Evolutionary conservation across 1,140 invertebrate species (phyloP), one percentile per base, ranked within the genome.

Genomic region (Leptinotarsa undecemlineata): DNA sequence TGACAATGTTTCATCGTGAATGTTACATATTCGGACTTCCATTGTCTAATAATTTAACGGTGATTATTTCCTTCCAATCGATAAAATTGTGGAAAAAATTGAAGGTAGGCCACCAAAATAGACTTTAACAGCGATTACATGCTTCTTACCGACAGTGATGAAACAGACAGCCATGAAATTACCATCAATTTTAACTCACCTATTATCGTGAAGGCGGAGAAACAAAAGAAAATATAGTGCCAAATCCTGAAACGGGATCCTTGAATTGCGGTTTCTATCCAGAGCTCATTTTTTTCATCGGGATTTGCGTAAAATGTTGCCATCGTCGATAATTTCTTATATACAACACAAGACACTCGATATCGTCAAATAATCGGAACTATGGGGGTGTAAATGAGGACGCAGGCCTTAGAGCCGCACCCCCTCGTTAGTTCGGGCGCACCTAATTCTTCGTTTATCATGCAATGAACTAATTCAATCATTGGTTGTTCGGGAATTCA

Each of bases 211-310:
- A 90, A 81, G 64, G 85, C 85, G 57, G 87, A 88, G 62, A 90
- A 85, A 80, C 88, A 88, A 70, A 91, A 82, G 80, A 90, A 89
- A 79, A 91, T 88, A 48, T 91, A 86, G 79, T 92, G 91, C 91
- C 91, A 92, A 66, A 89, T 85, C 75, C 90, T 82, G 76, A 92
- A 86, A 72, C 87, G 86, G 3, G 68, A 47, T 64, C 87, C 87
- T 33, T 87, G 88, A 48, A 88, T 78, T 42, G 90, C 84, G 60
- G 82, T 79, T 82, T 90, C 90, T 60, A 91, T 87, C 90, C 90
- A 91, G 74, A 87, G 87, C 74, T 85, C 83, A 51, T 79, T 77
- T 74, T 80, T 77, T 17, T 82, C 79, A 63, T 83, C 80, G 3
- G 84, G 84, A 78, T 84, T 85, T 42, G 84, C 81, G 67, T 82